Evolutionary conservation across 2,113 vertebrate genomes (phyloP).

Genomic region (Tychaedon coryphoeus): DNA sequence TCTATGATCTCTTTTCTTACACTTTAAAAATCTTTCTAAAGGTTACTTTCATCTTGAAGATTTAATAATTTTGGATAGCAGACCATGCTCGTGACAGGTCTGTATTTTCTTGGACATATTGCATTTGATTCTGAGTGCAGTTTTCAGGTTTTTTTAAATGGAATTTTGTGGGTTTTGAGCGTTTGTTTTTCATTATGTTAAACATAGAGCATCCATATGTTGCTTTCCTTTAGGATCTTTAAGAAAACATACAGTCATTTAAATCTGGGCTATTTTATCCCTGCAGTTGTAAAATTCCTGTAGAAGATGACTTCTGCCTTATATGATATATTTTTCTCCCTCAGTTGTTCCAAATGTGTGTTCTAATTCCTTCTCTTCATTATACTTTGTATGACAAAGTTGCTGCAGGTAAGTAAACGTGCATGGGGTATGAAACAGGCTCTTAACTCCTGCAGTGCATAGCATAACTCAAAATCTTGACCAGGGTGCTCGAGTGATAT

Average conservation of each 20-base stretch:
- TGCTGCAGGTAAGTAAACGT: background rate
- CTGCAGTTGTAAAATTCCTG: conserved; percentile 25
- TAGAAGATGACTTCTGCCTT: conserved; percentile 2
- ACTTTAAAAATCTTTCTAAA: background rate
- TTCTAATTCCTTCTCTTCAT: background rate
- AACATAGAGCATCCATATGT: conserved; percentile 57
- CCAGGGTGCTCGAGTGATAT: background rate
- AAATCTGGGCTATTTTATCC: conserved; percentile 56
- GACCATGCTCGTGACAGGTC: background rate
- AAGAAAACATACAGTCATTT: conserved; percentile 57
- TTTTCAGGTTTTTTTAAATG: conserved; percentile 50
- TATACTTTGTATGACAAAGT: background rate
- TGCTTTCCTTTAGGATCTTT: conserved; percentile 49
- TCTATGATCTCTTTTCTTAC: background rate
- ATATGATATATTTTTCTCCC: background rate
- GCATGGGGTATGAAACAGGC: background rate
- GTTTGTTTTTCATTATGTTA: conserved; percentile 62
- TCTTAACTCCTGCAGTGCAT: background rate
- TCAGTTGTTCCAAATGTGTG: background rate
- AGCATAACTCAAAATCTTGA: background rate
- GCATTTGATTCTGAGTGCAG: conserved; percentile 14
- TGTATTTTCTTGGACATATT: conserved; percentile 45
- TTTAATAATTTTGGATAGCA: conserved; percentile 23
- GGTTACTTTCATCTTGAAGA: background rate
- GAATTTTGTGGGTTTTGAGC: conserved; percentile 49